These are phyloP conservation scores for Typhlichthys subterraneus DNA, from an alignment of 2,797 vertebrate genomes.

Conservation along the genomic window DNA sequence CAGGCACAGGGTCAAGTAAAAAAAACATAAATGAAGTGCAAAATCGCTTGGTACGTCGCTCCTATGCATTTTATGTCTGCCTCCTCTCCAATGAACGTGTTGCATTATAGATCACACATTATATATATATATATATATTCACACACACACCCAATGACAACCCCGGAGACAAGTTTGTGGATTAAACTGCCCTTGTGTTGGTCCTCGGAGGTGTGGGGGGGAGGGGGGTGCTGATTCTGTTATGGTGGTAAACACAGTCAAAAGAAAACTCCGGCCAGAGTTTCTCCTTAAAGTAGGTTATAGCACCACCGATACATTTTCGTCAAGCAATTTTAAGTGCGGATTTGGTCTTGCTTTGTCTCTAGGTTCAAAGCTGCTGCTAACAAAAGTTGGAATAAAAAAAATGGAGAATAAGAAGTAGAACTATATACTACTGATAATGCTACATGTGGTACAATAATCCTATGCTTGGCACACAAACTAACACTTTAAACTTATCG, in stretches of 20 bases:
- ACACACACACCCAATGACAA: no score
- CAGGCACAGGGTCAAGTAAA: constrained; percentile 2
- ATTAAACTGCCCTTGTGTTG: constrained; percentile 37
- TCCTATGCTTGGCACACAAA: constrained; percentile 40
- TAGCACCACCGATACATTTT: constrained; percentile 55
- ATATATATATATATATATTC: constrained; percentile 42
- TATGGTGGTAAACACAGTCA: constrained; percentile 27
- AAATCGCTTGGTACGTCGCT: constrained; percentile 21
- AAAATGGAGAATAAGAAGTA: background rate
- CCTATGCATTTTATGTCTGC: constrained; percentile 11
- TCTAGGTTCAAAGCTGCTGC: constrained; percentile 42
- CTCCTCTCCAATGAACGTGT: constrained; percentile 21
- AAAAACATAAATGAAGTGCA: constrained; percentile 24
- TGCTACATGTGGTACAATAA: constrained; percentile 1
- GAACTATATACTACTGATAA: constrained; percentile 31
- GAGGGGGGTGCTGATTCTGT: constrained; percentile 8
- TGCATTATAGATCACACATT: constrained; percentile 82
- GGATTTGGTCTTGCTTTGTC: constrained; percentile 52
- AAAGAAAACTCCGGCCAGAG: constrained; percentile 56
- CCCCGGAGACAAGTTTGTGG: constrained; percentile 42
- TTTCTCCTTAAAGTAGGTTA: constrained; percentile 64
- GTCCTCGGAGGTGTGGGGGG: constrained; percentile 3
- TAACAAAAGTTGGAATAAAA: constrained; percentile 41
- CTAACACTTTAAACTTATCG: constrained; percentile 43
- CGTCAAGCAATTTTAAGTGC: constrained; percentile 3